These are phyloP conservation scores for Miniopterus natalensis DNA, from an alignment of 2,113 vertebrate genomes.

Conservation along the genomic window DNA sequence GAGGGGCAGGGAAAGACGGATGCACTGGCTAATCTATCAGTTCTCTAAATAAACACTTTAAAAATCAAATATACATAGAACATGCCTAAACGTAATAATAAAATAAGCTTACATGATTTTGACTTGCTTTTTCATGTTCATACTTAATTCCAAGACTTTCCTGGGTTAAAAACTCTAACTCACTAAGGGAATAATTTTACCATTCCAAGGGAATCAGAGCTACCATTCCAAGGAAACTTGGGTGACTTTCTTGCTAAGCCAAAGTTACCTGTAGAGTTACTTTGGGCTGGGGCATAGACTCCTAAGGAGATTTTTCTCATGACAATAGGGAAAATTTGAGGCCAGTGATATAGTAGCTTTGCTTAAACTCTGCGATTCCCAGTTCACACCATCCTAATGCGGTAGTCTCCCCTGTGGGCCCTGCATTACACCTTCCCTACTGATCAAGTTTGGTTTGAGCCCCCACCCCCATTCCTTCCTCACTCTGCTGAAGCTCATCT, in stretches of 20 bases:
- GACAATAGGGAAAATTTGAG: not conserved
- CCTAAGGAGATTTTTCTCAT: conserved; percentile 12
- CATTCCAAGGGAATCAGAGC: not conserved
- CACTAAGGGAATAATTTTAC: not conserved
- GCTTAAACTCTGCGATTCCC: not conserved
- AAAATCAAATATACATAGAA: not conserved
- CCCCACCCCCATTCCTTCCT: not conserved
- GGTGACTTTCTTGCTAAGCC: not conserved
- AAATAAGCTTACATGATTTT: not conserved
- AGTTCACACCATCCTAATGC: not conserved
- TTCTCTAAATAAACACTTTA: not conserved
- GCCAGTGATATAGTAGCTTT: not conserved
- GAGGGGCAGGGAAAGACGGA: not conserved
- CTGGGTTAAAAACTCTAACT: not conserved
- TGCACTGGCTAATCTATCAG: not conserved
- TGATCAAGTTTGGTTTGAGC: not conserved
- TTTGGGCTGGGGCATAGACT: not conserved
- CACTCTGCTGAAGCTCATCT: not conserved
- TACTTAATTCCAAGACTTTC: not conserved
- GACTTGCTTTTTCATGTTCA: not conserved
- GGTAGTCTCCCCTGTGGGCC: not conserved
- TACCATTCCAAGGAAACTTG: not conserved
- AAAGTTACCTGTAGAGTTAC: not conserved
- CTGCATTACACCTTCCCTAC: not conserved
- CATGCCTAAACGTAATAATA: not conserved